Base-by-base conservation (phyloP, 2,113 vertebrate species). In the Blennius ocellaris region DNA sequence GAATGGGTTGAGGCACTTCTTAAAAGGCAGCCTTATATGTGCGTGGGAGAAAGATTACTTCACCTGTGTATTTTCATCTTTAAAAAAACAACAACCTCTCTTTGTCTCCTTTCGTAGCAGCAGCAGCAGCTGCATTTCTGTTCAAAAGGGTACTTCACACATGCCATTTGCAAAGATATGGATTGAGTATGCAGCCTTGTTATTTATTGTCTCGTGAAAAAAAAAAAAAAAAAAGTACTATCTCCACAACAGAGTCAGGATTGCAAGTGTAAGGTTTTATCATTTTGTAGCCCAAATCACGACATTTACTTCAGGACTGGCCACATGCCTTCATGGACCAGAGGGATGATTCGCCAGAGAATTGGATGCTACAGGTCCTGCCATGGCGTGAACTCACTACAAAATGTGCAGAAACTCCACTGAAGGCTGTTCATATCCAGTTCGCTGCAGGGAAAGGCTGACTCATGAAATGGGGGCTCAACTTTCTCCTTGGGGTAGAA, bases 391-490 rank as follows among this genome's bases (percentile, higher is more conserved):
- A 70, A 51, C 39, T 39, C 43, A 17, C 45, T 12, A 1, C n/a
- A 61, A 73, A 73, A 39, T 51, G 47, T 43, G 50, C 60, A 63
- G 61, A 77, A 76, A 71, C 39, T 40, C 49, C 48, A 44, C 58
- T 49, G 41, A 49, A 76, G 21, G 37, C 15, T 3, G 5, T 63
- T 80, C 37, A 48, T 69, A 71, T 86, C 69, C 71, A 43, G 30
- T 59, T 78, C 54, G 53, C 37, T 11, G 16, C 56, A 30, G 53
- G 49, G 54, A 66, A 66, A 68, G 60, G 64, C 67, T 81, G 78
- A 84, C 61, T 88, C 84, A 82, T 88, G 73, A 53, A 14, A 78
- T 60, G 41, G 48, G 6, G 59, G 44, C 51, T 86, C 50, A 3
- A 39, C 47, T 86, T 73, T 63, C 82, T 84, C 76, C 59, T 74